Evolutionary conservation across 2,113 vertebrate species (phyloP), one percentile per base, ranked within the genome.

Genomic region (Phainopepla nitens): DNA sequence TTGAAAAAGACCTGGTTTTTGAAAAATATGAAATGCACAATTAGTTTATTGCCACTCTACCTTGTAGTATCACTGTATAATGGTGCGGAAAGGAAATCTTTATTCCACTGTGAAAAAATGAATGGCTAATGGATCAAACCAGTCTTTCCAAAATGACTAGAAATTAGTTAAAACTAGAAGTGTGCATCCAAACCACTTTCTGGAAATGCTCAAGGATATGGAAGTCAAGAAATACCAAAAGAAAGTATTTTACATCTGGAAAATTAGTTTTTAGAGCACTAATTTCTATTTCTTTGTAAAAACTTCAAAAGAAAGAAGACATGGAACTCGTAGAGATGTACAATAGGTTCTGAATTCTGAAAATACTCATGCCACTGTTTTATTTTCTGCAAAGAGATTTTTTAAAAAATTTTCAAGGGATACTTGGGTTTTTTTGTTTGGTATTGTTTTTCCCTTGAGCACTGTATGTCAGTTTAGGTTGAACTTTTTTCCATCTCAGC

Each of bases 291-390:
- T 91, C 57, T 42, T 60, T 64, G 8, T 51, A 23, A 89, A 75
- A 93, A 13, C 33, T 58, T 45, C 25, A 15, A 71, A 79, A 50
- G 10, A 77, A 73, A 51, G 18, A 51, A 45, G 70, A 42, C 41
- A 13, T 0, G 0, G 21, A 42, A n/a, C 10, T 3, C 33, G 13
- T 21, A 8, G 16, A 47, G 44, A 41, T 53, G 10, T 45, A 15
- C 18, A 65, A 1, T 21, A 51, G 10, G 13, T 60, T 82, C 31
- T 71, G 41, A 41, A 44, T 64, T 82, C 7, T 58, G 42, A 49
- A 83, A 73, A 70, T 49, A 42, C 13, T 76, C 35, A 44, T 71
- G 7, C 21, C 13, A n/a, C 7, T 22, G 8, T 44, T 50, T 33
- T 19, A 28, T 80, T 62, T 90, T 87, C 39, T 58, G 45, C 31